Conservation (phyloP, 1,140 invertebrate species). For the Trichonephila clavipes region DNA sequence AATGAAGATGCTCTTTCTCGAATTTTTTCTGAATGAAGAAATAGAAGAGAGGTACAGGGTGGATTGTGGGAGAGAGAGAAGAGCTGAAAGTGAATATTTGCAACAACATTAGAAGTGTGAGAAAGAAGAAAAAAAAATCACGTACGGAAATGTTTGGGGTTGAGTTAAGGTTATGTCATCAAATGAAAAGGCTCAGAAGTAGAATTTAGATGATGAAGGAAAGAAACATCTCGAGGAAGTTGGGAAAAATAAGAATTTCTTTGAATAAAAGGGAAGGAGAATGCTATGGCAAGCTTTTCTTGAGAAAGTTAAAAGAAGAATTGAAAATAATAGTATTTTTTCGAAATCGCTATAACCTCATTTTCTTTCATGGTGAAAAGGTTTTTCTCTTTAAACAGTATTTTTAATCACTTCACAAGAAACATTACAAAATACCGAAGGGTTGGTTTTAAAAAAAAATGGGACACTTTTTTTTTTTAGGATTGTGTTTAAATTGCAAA, state of each 20-base stretch:
- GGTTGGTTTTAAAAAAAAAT: too few relatives aligned
- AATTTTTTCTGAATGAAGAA: conserved; percentile 45
- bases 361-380: too few relatives aligned
- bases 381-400: too few relatives aligned
- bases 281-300: background rate
- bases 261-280: background rate
- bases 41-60: background rate
- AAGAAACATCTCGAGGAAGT: background rate
- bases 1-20: conserved; percentile 57
- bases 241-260: background rate
- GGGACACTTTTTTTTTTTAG: too few relatives aligned
- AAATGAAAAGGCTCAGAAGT: conserved; percentile 8
- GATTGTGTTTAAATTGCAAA: too few relatives aligned
- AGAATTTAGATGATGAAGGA: conserved; percentile 8
- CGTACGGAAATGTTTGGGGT: conserved; percentile 32
- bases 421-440: too few relatives aligned
- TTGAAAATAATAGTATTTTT: background rate
- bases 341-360: background rate
- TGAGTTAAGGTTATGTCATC: conserved; percentile 9
- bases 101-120: conserved; percentile 15
- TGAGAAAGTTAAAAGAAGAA: background rate
- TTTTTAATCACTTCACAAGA: too few relatives aligned
- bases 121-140: conserved; percentile 30
- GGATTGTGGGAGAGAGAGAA: background rate
- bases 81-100: conserved; percentile 37